Percentiles rank a stretch among this genome's conserved stretches.
phyloP scores from a whole-genome alignment of 2,797 vertebrate species.

The Peromyscus eremicus region DNA sequence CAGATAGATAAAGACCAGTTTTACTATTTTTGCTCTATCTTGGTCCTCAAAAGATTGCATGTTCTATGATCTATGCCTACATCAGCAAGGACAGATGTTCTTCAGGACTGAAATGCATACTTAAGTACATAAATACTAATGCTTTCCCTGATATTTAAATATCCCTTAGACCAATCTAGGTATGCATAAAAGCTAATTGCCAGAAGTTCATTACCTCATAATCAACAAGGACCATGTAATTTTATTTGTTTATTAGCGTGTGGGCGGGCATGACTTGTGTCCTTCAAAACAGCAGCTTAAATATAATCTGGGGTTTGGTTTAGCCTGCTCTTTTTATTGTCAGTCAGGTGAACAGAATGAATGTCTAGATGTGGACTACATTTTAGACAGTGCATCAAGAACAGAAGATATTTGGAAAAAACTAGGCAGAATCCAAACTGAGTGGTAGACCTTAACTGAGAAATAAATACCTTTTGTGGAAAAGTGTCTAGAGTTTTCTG shows the following conservation, averaged over 20 bases:
- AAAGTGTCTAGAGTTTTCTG: background rate
- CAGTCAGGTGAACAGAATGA: background rate
- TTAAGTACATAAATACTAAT: background rate
- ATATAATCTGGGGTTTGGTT: background rate
- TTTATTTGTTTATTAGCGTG: background rate
- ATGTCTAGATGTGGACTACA: background rate
- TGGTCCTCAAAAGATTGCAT: background rate
- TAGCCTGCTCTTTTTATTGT: background rate
- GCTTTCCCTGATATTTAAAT: background rate
- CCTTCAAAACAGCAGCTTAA: background rate
- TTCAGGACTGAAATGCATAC: background rate
- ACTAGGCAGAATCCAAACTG: background rate
- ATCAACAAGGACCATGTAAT: background rate
- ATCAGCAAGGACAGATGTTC: background rate
- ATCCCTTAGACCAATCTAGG: background rate
- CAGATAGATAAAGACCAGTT: background rate
- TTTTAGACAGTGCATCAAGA: background rate
- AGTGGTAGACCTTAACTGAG: background rate
- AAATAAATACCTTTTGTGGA: background rate
- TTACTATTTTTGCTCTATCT: background rate
- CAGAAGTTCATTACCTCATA: background rate
- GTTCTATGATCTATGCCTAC: background rate
- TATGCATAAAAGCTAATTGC: background rate
- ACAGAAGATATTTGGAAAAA: background rate
- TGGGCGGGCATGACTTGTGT: background rate